These are phyloP conservation scores for Melanostoma mellinum DNA, from an alignment of 2,888 invertebrate genomes.

Conservation along the genomic window DNA sequence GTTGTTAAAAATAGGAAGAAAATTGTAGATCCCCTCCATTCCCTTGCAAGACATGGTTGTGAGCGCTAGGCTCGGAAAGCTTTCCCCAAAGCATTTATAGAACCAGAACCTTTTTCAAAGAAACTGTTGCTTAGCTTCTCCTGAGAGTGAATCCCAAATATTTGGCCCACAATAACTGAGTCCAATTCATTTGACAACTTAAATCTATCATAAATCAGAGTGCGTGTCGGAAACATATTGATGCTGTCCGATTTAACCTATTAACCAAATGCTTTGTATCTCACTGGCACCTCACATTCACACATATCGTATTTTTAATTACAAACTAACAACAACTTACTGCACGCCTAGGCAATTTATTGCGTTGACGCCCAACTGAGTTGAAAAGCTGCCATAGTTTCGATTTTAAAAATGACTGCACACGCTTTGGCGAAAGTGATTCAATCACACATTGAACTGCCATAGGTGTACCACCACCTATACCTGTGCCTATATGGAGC, in stretches of 20 bases:
- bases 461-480: not conserved
- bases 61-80: too few relatives aligned
- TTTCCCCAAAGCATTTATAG: too few relatives aligned
- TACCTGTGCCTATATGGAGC: not conserved
- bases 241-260: conserved; percentile 1
- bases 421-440: conserved; percentile 54
- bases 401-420: conserved; percentile 39
- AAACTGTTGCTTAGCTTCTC: too few relatives aligned
- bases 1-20: too few relatives aligned
- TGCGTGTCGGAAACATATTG: conserved; percentile 28
- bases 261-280: conserved; percentile 1
- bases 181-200: too few relatives aligned
- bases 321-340: conserved; percentile 42
- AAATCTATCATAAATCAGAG: too few relatives aligned
- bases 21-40: too few relatives aligned
- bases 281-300: not conserved
- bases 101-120: too few relatives aligned
- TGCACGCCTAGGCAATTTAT: conserved; percentile 50
- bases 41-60: too few relatives aligned
- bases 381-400: conserved; percentile 47
- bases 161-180: too few relatives aligned
- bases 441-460: conserved; percentile 43
- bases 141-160: too few relatives aligned
- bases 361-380: conserved; percentile 64
- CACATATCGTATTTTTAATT: conserved; percentile 30